Percentiles rank a stretch among this genome's conserved stretches.
phyloP scores from a whole-genome alignment of 2,113 vertebrate genomes.

The Podiceps cristatus region DNA sequence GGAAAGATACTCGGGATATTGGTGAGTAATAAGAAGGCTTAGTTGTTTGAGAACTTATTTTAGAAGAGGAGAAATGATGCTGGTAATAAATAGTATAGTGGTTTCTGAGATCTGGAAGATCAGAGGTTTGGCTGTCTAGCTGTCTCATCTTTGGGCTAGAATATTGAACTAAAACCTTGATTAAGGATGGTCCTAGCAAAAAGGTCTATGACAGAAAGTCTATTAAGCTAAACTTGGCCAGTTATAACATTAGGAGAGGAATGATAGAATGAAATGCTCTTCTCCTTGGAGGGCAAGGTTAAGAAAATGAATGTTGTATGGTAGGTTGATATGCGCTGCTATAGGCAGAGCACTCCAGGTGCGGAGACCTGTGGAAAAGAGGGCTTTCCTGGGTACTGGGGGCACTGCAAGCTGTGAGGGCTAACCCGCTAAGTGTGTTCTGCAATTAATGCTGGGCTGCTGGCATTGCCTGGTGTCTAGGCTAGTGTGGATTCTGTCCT shows the following conservation, averaged over 20 bases:
- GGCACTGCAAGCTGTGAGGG: not conserved
- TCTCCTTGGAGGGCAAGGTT: not conserved
- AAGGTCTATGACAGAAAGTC: not conserved
- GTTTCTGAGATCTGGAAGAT: not conserved
- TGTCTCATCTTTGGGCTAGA: not conserved
- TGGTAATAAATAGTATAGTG: not conserved
- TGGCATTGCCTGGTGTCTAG: not conserved
- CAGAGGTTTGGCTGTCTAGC: not conserved
- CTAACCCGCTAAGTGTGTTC: not conserved
- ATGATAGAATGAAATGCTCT: not conserved
- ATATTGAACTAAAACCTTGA: not conserved
- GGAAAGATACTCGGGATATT: not conserved
- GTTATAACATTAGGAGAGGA: not conserved
- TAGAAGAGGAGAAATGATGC: not conserved
- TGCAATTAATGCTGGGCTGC: not conserved
- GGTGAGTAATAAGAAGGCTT: not conserved
- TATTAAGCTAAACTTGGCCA: not conserved
- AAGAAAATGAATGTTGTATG: not conserved
- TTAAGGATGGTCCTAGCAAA: not conserved
- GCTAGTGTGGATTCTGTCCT: not conserved
- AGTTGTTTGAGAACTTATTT: not conserved
- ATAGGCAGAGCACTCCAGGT: not conserved
- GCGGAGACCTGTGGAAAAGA: not conserved
- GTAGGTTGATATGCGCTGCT: not conserved
- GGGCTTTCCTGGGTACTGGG: not conserved